Percentiles rank a stretch among this genome's conserved stretches.
Evolutionary conservation across 2,888 invertebrate species (phyloP).

Genomic region (Mythimna vitellina): DNA sequence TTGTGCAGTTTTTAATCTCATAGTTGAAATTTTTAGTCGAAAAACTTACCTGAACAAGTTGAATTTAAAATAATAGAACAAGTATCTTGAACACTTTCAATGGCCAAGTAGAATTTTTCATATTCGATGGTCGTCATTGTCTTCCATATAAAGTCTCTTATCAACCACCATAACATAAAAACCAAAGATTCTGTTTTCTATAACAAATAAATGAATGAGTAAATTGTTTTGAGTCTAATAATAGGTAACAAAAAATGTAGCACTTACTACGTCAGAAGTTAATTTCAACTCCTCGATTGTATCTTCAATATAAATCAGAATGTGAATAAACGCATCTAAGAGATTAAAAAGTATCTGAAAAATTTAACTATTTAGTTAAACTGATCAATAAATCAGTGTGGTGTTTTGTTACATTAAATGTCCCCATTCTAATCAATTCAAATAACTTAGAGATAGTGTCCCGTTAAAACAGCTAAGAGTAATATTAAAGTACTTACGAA

Average conservation of each 20-base stretch:
- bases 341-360: neutral
- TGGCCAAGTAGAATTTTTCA: conserved; percentile 39
- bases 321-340: neutral
- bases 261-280: neutral
- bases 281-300: neutral
- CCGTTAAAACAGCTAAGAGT: neutral
- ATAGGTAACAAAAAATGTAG: neutral
- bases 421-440: too few species aligned
- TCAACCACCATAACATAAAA: neutral
- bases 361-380: too few species aligned
- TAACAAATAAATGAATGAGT: neutral
- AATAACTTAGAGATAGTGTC: neutral
- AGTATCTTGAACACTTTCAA: conserved; percentile 22
- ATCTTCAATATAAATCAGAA: neutral
- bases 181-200: neutral
- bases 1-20: too few species aligned
- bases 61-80: conserved; percentile 23
- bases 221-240: neutral
- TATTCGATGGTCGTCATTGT: conserved; percentile 8
- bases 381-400: too few species aligned
- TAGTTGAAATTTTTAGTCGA: too few species aligned
- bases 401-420: too few species aligned
- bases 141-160: conserved; percentile 1
- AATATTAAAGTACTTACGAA: conserved; percentile 17
- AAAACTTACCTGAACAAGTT: conserved; percentile 21